phyloP scores from a whole-genome alignment of 2,888 invertebrate genomes.

The Adineta ricciae region DNA sequence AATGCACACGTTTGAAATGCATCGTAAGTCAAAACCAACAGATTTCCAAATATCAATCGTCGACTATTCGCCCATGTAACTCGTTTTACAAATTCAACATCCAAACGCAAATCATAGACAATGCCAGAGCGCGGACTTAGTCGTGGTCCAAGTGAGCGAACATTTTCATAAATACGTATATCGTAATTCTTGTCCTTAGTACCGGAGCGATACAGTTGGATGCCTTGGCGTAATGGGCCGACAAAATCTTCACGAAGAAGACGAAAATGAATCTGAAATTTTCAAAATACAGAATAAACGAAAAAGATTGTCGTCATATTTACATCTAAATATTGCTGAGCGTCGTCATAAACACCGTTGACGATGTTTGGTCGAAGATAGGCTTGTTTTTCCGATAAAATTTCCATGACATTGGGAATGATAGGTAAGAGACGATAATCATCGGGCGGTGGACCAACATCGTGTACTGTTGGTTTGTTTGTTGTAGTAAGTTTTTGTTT shows the following conservation, averaged over 20 bases:
- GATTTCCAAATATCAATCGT: neutral
- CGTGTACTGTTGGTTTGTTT: neutral
- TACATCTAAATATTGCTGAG: slow-evolving; percentile 64
- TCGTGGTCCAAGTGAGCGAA: slow-evolving; percentile 39
- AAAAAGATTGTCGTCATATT: slow-evolving; percentile 38
- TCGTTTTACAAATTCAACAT: slow-evolving; percentile 23
- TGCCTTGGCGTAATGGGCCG: slow-evolving; percentile 62
- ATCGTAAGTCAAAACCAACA: slow-evolving; percentile 7
- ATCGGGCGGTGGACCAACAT: slow-evolving; percentile 36
- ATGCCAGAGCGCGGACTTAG: slow-evolving; percentile 38
- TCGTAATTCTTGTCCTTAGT: slow-evolving; percentile 30
- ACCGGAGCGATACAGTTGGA: slow-evolving; percentile 53
- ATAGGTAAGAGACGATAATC: slow-evolving; percentile 41
- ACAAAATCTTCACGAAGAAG: slow-evolving; percentile 71
- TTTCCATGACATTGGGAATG: slow-evolving; percentile 40
- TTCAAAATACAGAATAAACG: no score
- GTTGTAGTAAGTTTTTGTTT: neutral
- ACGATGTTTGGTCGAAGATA: slow-evolving; percentile 56
- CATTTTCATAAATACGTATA: slow-evolving; percentile 40
- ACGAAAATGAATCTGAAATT: slow-evolving; percentile 58
- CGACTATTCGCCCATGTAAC: neutral
- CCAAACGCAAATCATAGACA: slow-evolving; percentile 39
- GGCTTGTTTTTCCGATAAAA: slow-evolving; percentile 40
- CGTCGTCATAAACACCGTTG: slow-evolving; percentile 58
- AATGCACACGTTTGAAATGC: slow-evolving; percentile 31